Conservation (phyloP, 2,113 vertebrate genomes). For the Catagonus wagneri region DNA sequence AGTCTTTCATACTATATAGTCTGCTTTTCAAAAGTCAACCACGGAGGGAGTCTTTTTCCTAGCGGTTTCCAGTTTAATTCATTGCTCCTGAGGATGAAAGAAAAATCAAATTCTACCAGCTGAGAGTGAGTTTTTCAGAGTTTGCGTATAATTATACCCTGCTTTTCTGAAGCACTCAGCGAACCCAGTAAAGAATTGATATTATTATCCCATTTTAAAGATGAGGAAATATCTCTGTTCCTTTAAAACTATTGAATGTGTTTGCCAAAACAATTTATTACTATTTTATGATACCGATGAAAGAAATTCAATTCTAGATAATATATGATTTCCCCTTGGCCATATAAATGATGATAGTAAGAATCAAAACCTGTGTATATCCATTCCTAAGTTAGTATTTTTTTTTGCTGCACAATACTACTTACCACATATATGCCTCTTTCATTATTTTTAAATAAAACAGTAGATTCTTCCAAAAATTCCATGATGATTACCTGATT, state of each 20-base stretch:
- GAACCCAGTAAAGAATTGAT: background rate
- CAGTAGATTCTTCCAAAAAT: background rate
- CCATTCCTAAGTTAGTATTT: background rate
- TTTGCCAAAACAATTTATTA: background rate
- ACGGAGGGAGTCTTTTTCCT: background rate
- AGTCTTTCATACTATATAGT: background rate
- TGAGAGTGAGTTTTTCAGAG: background rate
- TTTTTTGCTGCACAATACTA: background rate
- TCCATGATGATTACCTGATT: background rate
- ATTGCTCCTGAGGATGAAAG: background rate
- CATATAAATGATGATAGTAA: background rate
- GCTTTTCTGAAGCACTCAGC: background rate
- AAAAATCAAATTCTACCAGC: background rate
- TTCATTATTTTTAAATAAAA: slow-evolving; percentile 21
- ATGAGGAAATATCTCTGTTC: background rate
- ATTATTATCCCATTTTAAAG: background rate
- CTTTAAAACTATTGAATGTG: background rate
- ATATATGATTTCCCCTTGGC: background rate
- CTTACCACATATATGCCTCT: background rate
- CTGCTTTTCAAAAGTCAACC: background rate
- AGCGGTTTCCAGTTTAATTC: background rate
- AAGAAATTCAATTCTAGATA: slow-evolving; percentile 11
- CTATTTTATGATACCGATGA: background rate
- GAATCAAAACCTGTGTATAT: background rate
- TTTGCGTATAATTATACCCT: background rate